These are phyloP conservation scores for Eulemur rufifrons DNA, from an alignment of 2,113 vertebrate genomes.

Conservation along the genomic window DNA sequence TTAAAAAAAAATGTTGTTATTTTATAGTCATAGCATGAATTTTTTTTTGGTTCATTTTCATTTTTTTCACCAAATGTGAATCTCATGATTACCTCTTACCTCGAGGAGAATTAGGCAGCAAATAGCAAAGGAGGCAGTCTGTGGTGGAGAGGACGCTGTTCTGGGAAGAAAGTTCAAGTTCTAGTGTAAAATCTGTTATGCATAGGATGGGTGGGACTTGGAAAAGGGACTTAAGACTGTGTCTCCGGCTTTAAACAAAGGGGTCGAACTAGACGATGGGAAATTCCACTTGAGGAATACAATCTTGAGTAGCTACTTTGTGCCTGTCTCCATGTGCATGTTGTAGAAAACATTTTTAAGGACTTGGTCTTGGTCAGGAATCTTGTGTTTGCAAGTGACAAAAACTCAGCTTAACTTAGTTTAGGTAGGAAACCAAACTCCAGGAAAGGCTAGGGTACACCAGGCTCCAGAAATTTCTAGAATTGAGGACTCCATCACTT, in stretches of 20 bases:
- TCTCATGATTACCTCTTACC: background rate
- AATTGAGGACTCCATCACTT: background rate
- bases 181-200: background rate
- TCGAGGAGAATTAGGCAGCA: background rate
- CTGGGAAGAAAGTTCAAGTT: background rate
- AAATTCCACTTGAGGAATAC: background rate
- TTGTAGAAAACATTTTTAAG: background rate
- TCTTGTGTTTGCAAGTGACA: background rate
- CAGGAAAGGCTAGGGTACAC: background rate
- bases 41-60: conserved; percentile 3
- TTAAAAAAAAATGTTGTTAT: background rate
- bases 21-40: background rate
- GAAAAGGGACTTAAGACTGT: background rate
- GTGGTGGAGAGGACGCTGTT: background rate
- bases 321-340: background rate
- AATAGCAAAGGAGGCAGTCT: background rate
- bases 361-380: background rate
- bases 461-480: background rate
- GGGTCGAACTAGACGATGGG: background rate
- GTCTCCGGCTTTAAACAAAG: background rate
- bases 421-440: background rate
- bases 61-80: background rate
- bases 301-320: background rate
- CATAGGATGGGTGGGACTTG: background rate
- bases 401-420: background rate